These are phyloP conservation scores for Trypoxylon attenuatum DNA, from an alignment of 2,888 invertebrate species.

Conservation along the genomic window DNA sequence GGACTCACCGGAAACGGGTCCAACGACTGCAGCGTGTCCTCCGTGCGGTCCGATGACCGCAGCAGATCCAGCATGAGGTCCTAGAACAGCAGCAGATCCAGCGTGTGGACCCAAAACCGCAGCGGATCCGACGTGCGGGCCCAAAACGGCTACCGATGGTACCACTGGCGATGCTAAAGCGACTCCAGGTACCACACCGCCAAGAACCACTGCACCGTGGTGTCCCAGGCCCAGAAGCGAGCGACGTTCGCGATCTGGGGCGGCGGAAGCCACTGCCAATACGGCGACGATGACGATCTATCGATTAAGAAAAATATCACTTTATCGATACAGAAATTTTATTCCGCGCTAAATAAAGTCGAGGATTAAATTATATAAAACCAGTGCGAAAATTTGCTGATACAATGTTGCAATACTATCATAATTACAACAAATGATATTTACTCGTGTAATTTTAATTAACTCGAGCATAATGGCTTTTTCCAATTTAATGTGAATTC, in stretches of 20 bases:
- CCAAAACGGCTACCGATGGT: conserved; percentile 39
- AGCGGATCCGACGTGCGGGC: conserved; percentile 42
- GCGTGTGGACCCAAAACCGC: conserved; percentile 45
- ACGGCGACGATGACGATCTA: conserved; percentile 53
- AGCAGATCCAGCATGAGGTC: conserved; percentile 24
- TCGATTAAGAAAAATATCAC: too few relatives aligned
- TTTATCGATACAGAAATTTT: too few relatives aligned
- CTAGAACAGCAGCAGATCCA: conserved; percentile 24
- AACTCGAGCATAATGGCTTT: too few relatives aligned
- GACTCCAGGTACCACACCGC: conserved; percentile 48
- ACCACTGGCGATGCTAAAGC: conserved; percentile 43
- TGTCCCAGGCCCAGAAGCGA: conserved; percentile 55
- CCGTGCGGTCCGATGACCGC: conserved; percentile 27
- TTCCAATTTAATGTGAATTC: too few relatives aligned
- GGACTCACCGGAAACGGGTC: conserved; percentile 51
- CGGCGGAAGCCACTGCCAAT: conserved; percentile 50
- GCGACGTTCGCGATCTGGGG: conserved; percentile 58
- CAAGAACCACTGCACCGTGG: conserved; percentile 51
- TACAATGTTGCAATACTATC: too few relatives aligned
- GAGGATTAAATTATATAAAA: too few relatives aligned
- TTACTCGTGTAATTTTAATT: too few relatives aligned
- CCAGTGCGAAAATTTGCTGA: too few relatives aligned
- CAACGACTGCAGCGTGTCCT: conserved; percentile 39
- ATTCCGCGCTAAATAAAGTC: too few relatives aligned
- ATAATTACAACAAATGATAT: too few relatives aligned